Evolutionary conservation across 2,888 invertebrate genomes (phyloP), one percentile per base, ranked within the genome.

Genomic region (Nyleta sp.): DNA sequence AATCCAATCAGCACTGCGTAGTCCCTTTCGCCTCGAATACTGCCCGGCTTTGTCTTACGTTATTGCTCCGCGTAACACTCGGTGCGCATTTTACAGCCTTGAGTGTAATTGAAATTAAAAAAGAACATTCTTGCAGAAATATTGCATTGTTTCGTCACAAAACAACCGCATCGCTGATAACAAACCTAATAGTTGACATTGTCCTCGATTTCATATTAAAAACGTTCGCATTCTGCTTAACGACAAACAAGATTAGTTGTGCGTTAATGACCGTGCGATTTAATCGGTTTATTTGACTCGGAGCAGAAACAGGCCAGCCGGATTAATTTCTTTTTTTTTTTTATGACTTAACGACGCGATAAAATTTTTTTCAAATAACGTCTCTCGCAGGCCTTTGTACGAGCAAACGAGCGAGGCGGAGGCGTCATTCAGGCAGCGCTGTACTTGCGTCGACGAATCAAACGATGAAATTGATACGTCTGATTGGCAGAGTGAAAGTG

Each of bases 1-100:
- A 84, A 87, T 86, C 85, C 87, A 88, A 88, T 88, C 87, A 87
- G 84, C 86, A 82, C 83, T 80, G 80, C 60, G 53, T 13, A 53
- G 65, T 62, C 42, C 35, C 62, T 72, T 55, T 75, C 22, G 42
- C 57, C 35, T 48, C 67, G 44, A 7, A 53, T 31, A 28, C 31
- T 53, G 50, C 10, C 17, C n/a, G 28, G 35, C 72, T 75, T 75
- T 72, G 79, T 75, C 74, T 62, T 72, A 55, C 55, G 52, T 46
- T 72, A 59, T 60, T 71, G 65, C 55, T 65, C 67, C 50, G 53
- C 60, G 57, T 53, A 71, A 53, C 35, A 22, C 40, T 59, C 50
- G 44, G 52, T 55, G 53, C 44, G 53, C 46, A 48, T 64, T 64
- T 64, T 55, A 11, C 40, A 20, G 35, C 20, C 7, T 10, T 15